Evolutionary conservation across 1,140 invertebrate species (phyloP).

Genomic region (Drosophila saltans): DNA sequence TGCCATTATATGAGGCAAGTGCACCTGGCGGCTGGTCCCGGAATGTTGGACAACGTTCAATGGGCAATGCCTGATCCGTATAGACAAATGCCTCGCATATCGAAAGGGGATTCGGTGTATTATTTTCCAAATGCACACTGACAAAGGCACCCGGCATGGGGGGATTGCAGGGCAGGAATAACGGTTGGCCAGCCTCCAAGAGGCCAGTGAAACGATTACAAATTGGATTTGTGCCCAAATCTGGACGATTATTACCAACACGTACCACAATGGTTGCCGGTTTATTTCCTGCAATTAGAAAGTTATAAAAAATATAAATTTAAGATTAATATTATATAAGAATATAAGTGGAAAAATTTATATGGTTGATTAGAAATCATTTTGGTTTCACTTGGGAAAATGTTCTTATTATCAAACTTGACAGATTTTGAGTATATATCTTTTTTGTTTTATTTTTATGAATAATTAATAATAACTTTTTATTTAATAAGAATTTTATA

Average conservation of each 20-base stretch:
- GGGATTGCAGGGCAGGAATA: slow-evolving; percentile 96
- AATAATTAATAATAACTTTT: too few species aligned
- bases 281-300: slow-evolving; percentile 84
- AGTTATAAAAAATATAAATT: too few species aligned
- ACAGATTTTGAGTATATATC: too few species aligned
- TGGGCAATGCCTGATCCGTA: slow-evolving; percentile 96
- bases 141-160: slow-evolving; percentile 98
- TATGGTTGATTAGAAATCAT: too few species aligned
- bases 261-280: slow-evolving; percentile 94
- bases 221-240: slow-evolving; percentile 95
- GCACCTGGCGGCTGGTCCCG: slow-evolving; percentile 95
- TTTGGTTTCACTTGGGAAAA: too few species aligned
- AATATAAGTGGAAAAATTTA: too few species aligned
- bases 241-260: slow-evolving; percentile 97
- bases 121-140: slow-evolving; percentile 93
- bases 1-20: slow-evolving; percentile 96
- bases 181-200: slow-evolving; percentile 94
- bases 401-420: too few species aligned
- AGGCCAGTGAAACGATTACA: slow-evolving; percentile 95
- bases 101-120: slow-evolving; percentile 89
- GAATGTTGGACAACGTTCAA: slow-evolving; percentile 96
- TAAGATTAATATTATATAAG: too few species aligned
- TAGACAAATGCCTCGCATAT: slow-evolving; percentile 98
- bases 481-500: too few species aligned
- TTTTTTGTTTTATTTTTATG: too few species aligned